Evolutionary conservation across 2,888 invertebrate species (phyloP), one percentile per base, ranked within the genome.

Genomic region (Diplolepis rosae): DNA sequence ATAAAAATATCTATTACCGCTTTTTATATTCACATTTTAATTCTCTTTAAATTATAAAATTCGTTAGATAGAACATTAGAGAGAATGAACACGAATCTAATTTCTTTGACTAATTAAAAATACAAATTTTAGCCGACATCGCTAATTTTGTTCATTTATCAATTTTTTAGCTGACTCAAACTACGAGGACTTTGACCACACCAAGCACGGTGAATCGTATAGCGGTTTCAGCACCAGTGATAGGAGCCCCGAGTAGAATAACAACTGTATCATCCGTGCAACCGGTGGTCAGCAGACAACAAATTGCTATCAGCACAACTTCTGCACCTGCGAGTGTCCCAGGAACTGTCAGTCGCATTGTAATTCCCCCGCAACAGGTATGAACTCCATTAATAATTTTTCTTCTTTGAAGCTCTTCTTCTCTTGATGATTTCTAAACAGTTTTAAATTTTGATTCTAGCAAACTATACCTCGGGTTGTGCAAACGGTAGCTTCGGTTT

Each of bases 361-460:
- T 88, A 39, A 86, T 88, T 68, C 88, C 87, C 32, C 82, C 84
- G 11, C 86, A 87, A 70, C 86, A 86, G 74, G 87, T 88, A 74
- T 24, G 32, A 13, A 52, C 35, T 65, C 18, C 70, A 18, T n/a
- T n/a, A n/a, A n/a, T 30, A 42, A 66, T 42, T 66, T 3, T 35
- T 61, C 1, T 66, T 30, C 5, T 66, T 48, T 50, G n/a, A 66
- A 48, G 6, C 3, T 39, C 7, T 66, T 61, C 22, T 45, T 22
- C 28, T 9, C 24, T n/a, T 18, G 32, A 11, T 24, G 13, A 11
- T 9, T 1, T 1, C n/a, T 27, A 52, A 52, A 7, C 22, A 22
- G 18, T 52, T 30, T 7, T 1, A 30, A 30, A 30, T 4, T 6
- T 30, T 1, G 30, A 30, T 30, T 54, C 6, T 81, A 84, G 32